These are phyloP conservation scores for Oxyruncus cristatus DNA, from an alignment of 2,113 vertebrate genomes.

Conservation along the genomic window DNA sequence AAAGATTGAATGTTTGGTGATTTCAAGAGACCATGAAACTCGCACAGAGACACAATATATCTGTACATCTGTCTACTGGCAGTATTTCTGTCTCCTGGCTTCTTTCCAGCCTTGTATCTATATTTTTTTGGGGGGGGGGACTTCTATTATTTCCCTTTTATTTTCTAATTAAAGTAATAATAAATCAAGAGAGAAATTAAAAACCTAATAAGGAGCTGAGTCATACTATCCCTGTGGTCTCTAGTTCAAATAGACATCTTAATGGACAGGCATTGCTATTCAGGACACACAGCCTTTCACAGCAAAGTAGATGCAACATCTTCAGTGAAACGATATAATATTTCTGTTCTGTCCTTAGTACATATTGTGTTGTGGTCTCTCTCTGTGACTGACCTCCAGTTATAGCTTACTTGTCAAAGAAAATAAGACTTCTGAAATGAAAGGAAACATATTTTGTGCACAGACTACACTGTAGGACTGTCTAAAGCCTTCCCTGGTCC, in stretches of 20 bases:
- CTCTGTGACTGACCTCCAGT: neutral
- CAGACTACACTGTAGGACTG: neutral
- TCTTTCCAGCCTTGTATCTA: neutral
- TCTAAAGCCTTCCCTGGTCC: neutral
- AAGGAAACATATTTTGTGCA: neutral
- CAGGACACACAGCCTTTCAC: neutral
- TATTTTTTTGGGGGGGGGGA: too few species aligned
- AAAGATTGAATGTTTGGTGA: rapidly evolving
- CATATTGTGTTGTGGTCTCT: neutral
- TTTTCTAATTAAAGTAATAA: neutral
- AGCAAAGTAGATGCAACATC: neutral
- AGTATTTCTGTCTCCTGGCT: neutral
- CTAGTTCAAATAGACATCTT: neutral
- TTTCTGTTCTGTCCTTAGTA: neutral
- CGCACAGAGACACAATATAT: neutral
- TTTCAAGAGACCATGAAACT: neutral
- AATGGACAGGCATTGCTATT: neutral
- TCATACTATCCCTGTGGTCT: neutral
- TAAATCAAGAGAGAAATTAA: neutral
- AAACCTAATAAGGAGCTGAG: neutral
- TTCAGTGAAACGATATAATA: neutral
- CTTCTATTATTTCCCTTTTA: neutral
- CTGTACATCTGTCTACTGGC: neutral
- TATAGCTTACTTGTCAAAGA: neutral
- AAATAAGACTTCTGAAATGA: neutral